Conservation (phyloP, 2,888 invertebrate genomes). For the Periphyllus acericola region DNA sequence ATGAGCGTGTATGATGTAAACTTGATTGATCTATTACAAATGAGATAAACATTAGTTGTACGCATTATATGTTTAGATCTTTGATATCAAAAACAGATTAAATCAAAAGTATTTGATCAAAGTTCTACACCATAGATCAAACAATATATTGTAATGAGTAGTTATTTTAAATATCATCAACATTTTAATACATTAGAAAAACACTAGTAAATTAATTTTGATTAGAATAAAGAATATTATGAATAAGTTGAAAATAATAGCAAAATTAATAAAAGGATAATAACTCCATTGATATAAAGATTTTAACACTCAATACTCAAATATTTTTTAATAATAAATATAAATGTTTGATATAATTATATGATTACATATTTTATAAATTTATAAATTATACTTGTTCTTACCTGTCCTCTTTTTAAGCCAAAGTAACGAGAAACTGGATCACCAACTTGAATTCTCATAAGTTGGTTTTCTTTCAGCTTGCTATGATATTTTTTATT, state of each 20-base stretch:
- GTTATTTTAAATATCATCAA: background rate
- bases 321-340: background rate
- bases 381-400: conserved; percentile 60
- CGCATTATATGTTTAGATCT: background rate
- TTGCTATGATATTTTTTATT: conserved; percentile 73
- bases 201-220: background rate
- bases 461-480: conserved; percentile 97
- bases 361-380: background rate
- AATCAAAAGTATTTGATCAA: background rate
- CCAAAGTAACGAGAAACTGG: conserved; percentile 99
- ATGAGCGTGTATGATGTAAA: background rate
- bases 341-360: background rate
- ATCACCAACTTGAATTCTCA: conserved; percentile 98
- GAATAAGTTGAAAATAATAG: conserved; percentile 35
- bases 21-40: background rate
- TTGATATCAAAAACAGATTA: background rate
- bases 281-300: too few species aligned
- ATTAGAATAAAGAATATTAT: conserved; percentile 17
- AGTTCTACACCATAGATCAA: background rate
- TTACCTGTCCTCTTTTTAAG: conserved; percentile 94
- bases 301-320: too few species aligned
- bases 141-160: background rate
- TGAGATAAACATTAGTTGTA: background rate
- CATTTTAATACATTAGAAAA: background rate
- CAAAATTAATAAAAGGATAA: background rate